Base-by-base conservation (phyloP, 2,888 invertebrate genomes). In the Orchesella flavescens region DNA sequence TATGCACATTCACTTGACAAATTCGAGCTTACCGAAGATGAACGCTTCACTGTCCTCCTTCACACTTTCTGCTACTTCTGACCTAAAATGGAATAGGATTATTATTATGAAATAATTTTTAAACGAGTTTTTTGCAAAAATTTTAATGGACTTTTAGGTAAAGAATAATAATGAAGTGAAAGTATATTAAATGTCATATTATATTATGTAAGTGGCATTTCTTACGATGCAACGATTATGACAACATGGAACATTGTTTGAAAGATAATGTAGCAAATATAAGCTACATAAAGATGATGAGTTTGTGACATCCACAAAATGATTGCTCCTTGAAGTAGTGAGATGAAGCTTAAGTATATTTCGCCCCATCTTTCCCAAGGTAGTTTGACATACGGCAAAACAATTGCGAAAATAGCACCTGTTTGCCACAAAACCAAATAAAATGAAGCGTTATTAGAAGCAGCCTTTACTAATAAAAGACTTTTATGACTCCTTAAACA, bases 21-120 rank as follows among this genome's bases (percentile, higher is more conserved):
- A n/a, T n/a, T n/a, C n/a, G n/a, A n/a, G n/a, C n/a, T n/a, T n/a
- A n/a, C 34, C 34, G 90, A 97, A 97, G 86, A 97, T 94, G 9
- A 97, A 91, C 0, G 96, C 97, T 90, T 95, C 97, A 90, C 95
- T 95, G 71, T 96, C 95, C 88, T 95, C 94, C 78, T 93, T 92
- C 77, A 97, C 92, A 85, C 94, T 92, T 85, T 94, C 93, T 0
- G 97, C 97, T 75, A 98, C 94, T 91, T 97, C 96, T 68, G 94
- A 94, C 90, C 96, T 97, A 89, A 53, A 90, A 90, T 77, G 34
- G 82, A 43, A 19, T 24, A 81, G 17, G 44, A 10, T 44, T 44
- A 66, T 66, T 12, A n/a, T 17, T n/a, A n/a, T n/a, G n/a, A n/a
- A n/a, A n/a, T n/a, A n/a, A 24, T 63, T 15, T 13, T 9, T 9